Base-by-base conservation (phyloP, 2,888 invertebrate species). In the Hydriomena furcata region DNA sequence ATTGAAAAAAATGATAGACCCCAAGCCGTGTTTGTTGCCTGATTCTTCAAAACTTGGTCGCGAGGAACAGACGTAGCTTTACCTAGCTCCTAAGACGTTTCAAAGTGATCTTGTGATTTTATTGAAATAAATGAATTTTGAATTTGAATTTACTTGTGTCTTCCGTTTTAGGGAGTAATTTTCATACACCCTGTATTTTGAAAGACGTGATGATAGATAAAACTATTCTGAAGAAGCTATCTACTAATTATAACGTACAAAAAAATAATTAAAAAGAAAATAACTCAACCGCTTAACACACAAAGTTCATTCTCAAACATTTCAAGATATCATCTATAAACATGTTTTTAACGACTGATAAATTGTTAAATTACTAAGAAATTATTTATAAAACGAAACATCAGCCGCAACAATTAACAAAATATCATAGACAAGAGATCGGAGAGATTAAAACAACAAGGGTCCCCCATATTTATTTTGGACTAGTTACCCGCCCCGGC, bases 391-490 rank as follows among this genome's bases (percentile, higher is more conserved):
- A 54, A 40, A 28, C 27, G 17, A 49, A 48, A 45, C 17, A 17
- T 45, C 34, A 41, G 55, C 35, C 49, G 54, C 46, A 45, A 52
- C 50, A 50, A 60, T 61, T 61, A 59, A 32, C 32, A 8, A 52
- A 52, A 54, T 58, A 55, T 32, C 32, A 55, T 51, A 57, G 31
- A 12, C 17, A 7, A 25, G 21, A 8, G 35, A 48, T 41, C 32
- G 17, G 7, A 5, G 1, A 13, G 32, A 32, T 32, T 17, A 17
- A n/a, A 17, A 17, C 17, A 17, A 17, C 17, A 32, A 32, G 32
- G 17, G 17, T 8, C 17, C 32, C 32, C 17, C 0, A 6, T 17
- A 17, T 3, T 17, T 17, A 17, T 17, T 17, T 2, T 17, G 4
- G 17, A 17, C n/a, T n/a, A n/a, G n/a, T n/a, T n/a, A n/a, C n/a